A percentile compares a stretch with the other conserved stretches of the same genome.
These are phyloP conservation scores for Halisarca cf. caerulea DNA, from an alignment of 37 sponge, comb jelly and placozoan species.

Conservation along the genomic window DNA sequence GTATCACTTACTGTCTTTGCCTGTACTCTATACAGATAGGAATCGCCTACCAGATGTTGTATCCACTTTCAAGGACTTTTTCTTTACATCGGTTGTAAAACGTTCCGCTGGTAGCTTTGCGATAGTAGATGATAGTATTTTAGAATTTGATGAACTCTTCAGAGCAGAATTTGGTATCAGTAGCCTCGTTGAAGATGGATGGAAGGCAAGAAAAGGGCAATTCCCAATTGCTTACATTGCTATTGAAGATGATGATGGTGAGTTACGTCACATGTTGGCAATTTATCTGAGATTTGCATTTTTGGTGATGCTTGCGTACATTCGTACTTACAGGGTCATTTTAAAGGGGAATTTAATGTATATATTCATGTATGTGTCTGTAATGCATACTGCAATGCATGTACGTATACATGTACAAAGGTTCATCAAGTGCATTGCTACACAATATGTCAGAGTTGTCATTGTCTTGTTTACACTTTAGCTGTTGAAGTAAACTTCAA, in stretches of 20 bases:
- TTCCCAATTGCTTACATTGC: background rate
- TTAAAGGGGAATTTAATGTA: too few relatives aligned
- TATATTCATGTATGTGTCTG: too few relatives aligned
- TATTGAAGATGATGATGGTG: constrained; percentile 15
- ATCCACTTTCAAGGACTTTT: background rate
- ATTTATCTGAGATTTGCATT: too few relatives aligned
- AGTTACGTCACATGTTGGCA: too few relatives aligned
- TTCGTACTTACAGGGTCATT: too few relatives aligned
- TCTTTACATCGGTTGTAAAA: background rate
- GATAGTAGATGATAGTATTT: background rate
- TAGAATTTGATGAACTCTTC: constrained; percentile 11
- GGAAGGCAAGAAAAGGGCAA: constrained; percentile 15
- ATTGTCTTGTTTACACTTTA: too few relatives aligned
- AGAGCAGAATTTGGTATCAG: background rate
- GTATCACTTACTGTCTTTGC: too few relatives aligned
- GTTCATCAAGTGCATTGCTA: too few relatives aligned
- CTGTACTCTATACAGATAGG: background rate
- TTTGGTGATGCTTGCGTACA: too few relatives aligned
- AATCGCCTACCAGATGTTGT: background rate
- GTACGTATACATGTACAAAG: background rate
- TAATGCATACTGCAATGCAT: background rate
- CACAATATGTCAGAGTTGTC: too few relatives aligned
- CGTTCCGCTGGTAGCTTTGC: background rate
- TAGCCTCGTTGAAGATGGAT: background rate
- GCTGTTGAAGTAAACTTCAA: constrained; percentile 12